These are phyloP conservation scores for Stegophylla sp. DNA, from an alignment of 2,888 invertebrate genomes.

Conservation along the genomic window DNA sequence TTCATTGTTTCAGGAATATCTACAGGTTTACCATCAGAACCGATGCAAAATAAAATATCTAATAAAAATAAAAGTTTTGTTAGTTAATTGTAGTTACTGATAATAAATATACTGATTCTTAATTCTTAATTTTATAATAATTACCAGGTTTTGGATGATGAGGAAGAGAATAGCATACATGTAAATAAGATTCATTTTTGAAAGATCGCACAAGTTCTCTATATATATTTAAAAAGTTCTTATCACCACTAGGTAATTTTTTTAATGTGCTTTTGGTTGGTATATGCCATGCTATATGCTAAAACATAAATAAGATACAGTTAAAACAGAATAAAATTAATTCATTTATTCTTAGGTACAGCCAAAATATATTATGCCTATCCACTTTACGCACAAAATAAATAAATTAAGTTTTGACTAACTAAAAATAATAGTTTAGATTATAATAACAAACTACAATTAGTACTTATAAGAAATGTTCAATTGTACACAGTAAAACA, in stretches of 20 bases:
- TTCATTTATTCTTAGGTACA: background rate
- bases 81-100: too few species aligned
- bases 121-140: background rate
- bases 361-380: too few species aligned
- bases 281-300: slow-evolving; percentile 52
- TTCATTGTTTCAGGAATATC: slow-evolving; percentile 41
- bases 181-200: slow-evolving; percentile 28
- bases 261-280: background rate
- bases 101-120: too few species aligned
- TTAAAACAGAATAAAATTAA: background rate
- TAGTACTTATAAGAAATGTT: too few species aligned
- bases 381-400: too few species aligned
- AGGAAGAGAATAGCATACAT: slow-evolving; percentile 38
- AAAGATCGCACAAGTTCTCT: background rate
- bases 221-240: background rate
- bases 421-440: too few species aligned
- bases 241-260: background rate
- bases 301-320: background rate
- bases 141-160: slow-evolving; percentile 49
- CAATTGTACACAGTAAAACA: too few species aligned
- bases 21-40: slow-evolving; percentile 34
- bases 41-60: slow-evolving; percentile 55
- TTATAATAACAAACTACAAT: too few species aligned
- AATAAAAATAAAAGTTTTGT: too few species aligned
- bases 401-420: too few species aligned